Base-by-base conservation (phyloP, 1,140 invertebrate genomes). In the Lepidurus apus region DNA sequence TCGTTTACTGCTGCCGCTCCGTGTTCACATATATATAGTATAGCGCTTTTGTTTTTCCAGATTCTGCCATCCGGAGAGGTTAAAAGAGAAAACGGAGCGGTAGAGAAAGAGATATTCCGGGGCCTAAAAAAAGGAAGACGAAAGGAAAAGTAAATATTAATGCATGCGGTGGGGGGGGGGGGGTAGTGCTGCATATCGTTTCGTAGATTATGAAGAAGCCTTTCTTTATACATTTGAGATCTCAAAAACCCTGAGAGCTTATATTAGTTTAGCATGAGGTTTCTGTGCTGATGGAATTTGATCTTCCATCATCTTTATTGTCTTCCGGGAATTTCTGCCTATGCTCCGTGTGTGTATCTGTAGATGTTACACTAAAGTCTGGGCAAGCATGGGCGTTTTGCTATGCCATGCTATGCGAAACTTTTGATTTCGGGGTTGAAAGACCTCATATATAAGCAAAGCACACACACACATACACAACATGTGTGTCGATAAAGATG, bases 251-350 rank as follows among this genome's bases (percentile, higher is more conserved):
- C 21, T 65, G 53, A 65, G 17, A 1, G 53, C 21, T 65, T 65
- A 17, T 65, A 65, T 65, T 65, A 65, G 53, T 21, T 65, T 65
- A 65, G 6, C 8, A 65, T 9, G 53, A 17, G 17, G 21, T 65
- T 65, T 65, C 7, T 65, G 9, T 65, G 21, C 53, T 17, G 53
- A n/a, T 21, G 17, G 13, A 65, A 65, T 21, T 65, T 65, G 53
- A 65, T 65, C 53, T 65, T 13, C 53, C 53, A 21, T 65, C 21
- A 65, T 65, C 53, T 65, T 65, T 65, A 65, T 65, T 65, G 53
- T 65, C 53, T 9, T 65, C 53, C 10, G 5, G 17, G 53, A 65
- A 47, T 47, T 65, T 65, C 53, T 17, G 6, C 53, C 53, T n/a
- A 17, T 17, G 53, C 8, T 21, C 17, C 53, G 53, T 65, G 53